Evolutionary conservation across 2,888 invertebrate species (phyloP), one percentile per base, ranked within the genome.

Genomic region (Branchipolynoe longqiensis): DNA sequence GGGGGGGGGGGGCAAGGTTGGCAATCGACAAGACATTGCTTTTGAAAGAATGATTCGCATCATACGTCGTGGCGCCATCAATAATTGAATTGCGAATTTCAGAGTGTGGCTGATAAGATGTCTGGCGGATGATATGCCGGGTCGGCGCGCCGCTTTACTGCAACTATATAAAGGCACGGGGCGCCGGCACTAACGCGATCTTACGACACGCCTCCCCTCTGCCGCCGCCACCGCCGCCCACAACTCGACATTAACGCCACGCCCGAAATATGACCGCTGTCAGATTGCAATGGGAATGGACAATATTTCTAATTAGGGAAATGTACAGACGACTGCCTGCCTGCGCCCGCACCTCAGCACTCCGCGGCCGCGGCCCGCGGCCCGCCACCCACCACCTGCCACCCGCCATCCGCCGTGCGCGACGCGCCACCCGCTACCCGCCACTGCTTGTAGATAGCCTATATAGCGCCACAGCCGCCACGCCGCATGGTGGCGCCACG

Each of bases 41-140:
- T 78, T 78, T 78, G 78, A 78, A 78, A 78, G 78, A 78, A 78
- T 78, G 41, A 78, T 78, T 78, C 78, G 78, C 48, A 41, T 78
- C 78, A 78, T 78, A 78, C 78, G 78, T 78, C 78, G 78, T 33
- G 78, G n/a, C 28, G 78, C 78, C 48, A 48, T 78, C 78, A 78
- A 78, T 78, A 78, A 78, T 78, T 78, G 78, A 78, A 78, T 78
- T 78, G 78, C 48, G 78, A 78, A 78, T 78, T 78, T 78, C 78
- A 78, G 78, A 78, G 78, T 41, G 48, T 22, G 18, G 48, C 78
- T 78, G 78, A 78, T 78, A 78, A 78, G 78, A 78, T 78, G 78
- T 41, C 78, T 78, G 54, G 28, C 54, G 48, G 14, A 78, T 78
- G 78, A 78, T 48, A 78, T 78, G 31, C 48, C 54, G 22, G 78